Evolutionary conservation across 2,888 invertebrate genomes (phyloP).

Genomic region (Noctua pronuba): DNA sequence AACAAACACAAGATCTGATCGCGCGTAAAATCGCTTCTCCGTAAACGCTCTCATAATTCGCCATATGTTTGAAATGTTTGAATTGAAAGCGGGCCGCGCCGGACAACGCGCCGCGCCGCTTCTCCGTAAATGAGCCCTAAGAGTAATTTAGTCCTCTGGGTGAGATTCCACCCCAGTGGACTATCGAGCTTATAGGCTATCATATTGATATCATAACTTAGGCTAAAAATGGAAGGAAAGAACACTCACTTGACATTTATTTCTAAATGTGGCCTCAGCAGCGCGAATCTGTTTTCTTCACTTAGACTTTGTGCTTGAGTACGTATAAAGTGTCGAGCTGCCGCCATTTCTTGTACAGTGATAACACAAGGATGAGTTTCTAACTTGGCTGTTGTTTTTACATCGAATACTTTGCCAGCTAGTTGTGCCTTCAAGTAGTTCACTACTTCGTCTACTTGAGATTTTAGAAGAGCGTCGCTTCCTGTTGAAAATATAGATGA

Average conservation of each 20-base stretch:
- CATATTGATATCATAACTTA: neutral
- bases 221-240: neutral
- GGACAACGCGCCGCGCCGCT: too few relatives aligned
- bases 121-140: too few relatives aligned
- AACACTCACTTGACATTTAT: constrained; percentile 96
- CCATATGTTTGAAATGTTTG: too few relatives aligned
- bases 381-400: constrained; percentile 95
- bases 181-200: neutral
- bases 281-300: constrained; percentile 95
- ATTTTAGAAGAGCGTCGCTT: constrained; percentile 92
- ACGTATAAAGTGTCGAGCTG: constrained; percentile 97
- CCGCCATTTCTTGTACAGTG: constrained; percentile 99
- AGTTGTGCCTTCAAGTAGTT: constrained; percentile 95
- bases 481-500: constrained; percentile 71
- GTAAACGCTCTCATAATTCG: too few relatives aligned
- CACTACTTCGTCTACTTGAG: constrained; percentile 94
- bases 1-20: neutral
- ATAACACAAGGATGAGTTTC: constrained; percentile 98
- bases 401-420: constrained; percentile 94
- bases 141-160: neutral
- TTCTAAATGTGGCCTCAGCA: constrained; percentile 97
- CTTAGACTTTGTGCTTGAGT: constrained; percentile 95
- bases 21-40: too few relatives aligned
- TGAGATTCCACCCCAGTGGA: neutral
- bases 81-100: too few relatives aligned